Base-by-base conservation (phyloP, 2,113 vertebrate species). In the Salvelinus alpinus region DNA sequence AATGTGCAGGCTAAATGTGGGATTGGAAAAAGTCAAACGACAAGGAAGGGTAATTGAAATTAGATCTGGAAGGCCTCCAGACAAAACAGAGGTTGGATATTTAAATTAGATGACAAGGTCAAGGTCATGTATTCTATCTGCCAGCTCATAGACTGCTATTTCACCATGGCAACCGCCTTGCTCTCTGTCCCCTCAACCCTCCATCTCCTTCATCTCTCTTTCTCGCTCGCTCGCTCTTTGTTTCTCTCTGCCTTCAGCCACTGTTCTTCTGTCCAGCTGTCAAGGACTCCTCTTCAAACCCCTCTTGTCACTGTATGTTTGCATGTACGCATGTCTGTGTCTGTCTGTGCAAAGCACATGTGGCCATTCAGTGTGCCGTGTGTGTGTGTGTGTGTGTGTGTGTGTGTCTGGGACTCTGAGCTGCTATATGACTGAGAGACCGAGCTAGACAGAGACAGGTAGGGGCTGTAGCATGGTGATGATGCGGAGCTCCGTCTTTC, bases 201-300 rank as follows among this genome's bases (percentile, higher is more conserved):
- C 64, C 38, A 44, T 44, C 38, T 44, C 64, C 31, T 27, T 54
- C 34, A 34, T 34, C 34, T 34, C 34, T 54, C 51, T 54, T 3
- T 54, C 16, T 18, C 25, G 1, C 1, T 18, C 25, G 1, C 1
- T 13, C 1, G 54, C 44, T 57, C 66, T 70, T 9, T 38, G 51
- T 66, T 54, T 44, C 66, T 44, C 60, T 66, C 68, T 44, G 8
- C 38, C 38, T n/a, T 57, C 67, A 64, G 44, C 11, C 22, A 0
- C 48, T 12, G 24, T 71, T 67, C 60, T 54, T 29, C 29, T 60
- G 29, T 73, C 11, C 69, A 5, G 64, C 34, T 74, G 57, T 66
- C 60, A 68, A 44, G 2, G 16, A 64, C 66, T 62, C 1, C n/a
- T 60, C 44, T 65, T 64, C 64, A 27, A 24, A 65, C 64, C 11